Evolutionary conservation across 2,797 vertebrate species (phyloP).

Genomic region (Bryconaethiops microstoma): DNA sequence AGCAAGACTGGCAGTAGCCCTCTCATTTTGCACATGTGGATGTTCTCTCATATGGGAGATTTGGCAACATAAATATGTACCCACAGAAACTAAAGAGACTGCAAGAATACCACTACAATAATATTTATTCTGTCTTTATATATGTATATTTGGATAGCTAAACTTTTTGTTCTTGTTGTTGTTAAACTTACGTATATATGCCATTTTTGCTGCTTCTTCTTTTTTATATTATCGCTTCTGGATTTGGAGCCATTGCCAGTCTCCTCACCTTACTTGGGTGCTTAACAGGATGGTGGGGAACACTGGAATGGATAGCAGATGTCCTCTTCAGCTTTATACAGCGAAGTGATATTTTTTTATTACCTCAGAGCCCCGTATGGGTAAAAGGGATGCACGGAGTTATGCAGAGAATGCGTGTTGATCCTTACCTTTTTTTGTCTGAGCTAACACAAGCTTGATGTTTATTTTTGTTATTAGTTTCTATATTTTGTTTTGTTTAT

Average conservation of each 20-base stretch:
- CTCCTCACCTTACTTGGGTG: constrained; percentile 75
- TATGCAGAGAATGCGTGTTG: constrained; percentile 65
- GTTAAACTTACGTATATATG: constrained; percentile 65
- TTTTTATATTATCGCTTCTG: constrained; percentile 66
- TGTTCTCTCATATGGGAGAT: constrained; percentile 73
- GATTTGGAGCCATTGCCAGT: constrained; percentile 67
- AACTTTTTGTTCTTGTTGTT: constrained; percentile 64
- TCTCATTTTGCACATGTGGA: constrained; percentile 86
- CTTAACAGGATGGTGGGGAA: constrained; percentile 73
- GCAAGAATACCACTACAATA: constrained; percentile 64
- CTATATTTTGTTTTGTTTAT: constrained; percentile 40
- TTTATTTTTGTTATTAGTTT: constrained; percentile 54
- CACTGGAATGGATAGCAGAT: constrained; percentile 66
- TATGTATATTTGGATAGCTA: constrained; percentile 88
- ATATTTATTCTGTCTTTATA: constrained; percentile 80
- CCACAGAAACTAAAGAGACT: constrained; percentile 66
- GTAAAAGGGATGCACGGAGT: constrained; percentile 73
- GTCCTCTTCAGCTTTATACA: constrained; percentile 70
- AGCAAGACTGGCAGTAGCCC: constrained; percentile 73
- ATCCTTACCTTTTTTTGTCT: constrained; percentile 61
- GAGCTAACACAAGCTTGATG: constrained; percentile 52
- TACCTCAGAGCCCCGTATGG: constrained; percentile 75
- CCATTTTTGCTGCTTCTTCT: constrained; percentile 77
- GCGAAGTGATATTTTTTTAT: constrained; percentile 77
- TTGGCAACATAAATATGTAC: constrained; percentile 54